These are phyloP conservation scores for Coleophora deauratella DNA, from an alignment of 2,888 invertebrate species.

Conservation along the genomic window DNA sequence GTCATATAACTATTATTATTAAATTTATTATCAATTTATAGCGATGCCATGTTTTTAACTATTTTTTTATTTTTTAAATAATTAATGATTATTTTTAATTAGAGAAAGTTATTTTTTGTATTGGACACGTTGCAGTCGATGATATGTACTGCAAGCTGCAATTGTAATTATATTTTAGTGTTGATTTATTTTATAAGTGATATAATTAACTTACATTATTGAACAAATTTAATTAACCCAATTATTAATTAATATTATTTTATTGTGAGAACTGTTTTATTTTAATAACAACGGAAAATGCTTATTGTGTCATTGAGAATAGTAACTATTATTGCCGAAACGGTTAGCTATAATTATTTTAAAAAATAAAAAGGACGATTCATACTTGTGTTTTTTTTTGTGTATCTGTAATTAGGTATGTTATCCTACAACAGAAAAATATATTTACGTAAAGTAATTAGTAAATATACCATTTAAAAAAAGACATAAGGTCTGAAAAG, in stretches of 20 bases:
- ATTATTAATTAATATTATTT: slow-evolving; percentile 31
- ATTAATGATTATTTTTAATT: slow-evolving; percentile 63
- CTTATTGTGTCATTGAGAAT: slow-evolving; percentile 73
- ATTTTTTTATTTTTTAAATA: slow-evolving; percentile 65
- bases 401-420: background rate
- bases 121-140: slow-evolving; percentile 49
- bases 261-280: slow-evolving; percentile 35
- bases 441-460: no score
- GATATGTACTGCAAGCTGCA: slow-evolving; percentile 48
- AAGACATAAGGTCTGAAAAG: no score
- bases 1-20: no score
- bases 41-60: slow-evolving; percentile 68
- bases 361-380: slow-evolving; percentile 74
- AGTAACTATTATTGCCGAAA: slow-evolving; percentile 72
- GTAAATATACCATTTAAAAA: no score
- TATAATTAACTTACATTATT: slow-evolving; percentile 41
- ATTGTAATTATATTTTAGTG: slow-evolving; percentile 57
- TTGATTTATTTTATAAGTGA: slow-evolving; percentile 58
- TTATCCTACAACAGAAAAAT: no score
- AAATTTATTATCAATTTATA: slow-evolving; percentile 22
- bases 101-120: slow-evolving; percentile 62
- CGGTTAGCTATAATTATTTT: slow-evolving; percentile 76
- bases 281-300: slow-evolving; percentile 68
- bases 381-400: slow-evolving; percentile 51
- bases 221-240: slow-evolving; percentile 55